Evolutionary conservation across 2,797 vertebrate genomes (phyloP).

Genomic region (Pseudotriccus pelzelni): DNA sequence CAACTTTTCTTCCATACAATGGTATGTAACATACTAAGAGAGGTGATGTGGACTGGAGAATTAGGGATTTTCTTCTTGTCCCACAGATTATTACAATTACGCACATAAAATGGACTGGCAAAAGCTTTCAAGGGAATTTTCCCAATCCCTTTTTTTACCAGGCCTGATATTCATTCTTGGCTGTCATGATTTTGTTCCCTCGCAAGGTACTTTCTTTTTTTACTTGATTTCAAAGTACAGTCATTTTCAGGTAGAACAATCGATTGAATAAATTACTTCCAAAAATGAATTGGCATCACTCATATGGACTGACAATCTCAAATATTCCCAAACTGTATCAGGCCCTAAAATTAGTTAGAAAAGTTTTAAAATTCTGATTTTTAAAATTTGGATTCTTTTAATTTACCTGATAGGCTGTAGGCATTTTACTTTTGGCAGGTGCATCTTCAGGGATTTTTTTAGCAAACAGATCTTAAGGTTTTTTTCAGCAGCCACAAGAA

Average conservation of each 20-base stretch:
- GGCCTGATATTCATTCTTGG: background rate
- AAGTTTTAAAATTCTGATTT: background rate
- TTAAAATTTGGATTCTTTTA: background rate
- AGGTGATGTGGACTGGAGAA: background rate
- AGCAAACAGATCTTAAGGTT: background rate
- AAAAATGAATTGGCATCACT: background rate
- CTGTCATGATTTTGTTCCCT: background rate
- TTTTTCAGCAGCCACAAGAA: background rate
- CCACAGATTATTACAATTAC: background rate
- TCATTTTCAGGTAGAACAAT: conserved; percentile 3
- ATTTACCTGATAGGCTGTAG: background rate
- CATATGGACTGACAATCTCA: background rate
- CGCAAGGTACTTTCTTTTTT: background rate
- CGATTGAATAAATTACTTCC: background rate
- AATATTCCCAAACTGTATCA: background rate
- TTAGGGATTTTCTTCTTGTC: background rate
- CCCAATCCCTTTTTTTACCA: background rate
- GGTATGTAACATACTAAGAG: background rate
- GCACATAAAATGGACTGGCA: background rate
- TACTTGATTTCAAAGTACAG: background rate
- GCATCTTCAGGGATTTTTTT: background rate
- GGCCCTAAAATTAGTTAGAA: background rate
- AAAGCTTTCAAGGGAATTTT: background rate
- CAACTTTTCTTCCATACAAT: background rate
- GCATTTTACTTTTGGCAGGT: background rate